phyloP scores from a whole-genome alignment of 1,140 invertebrate genomes.

The Spodoptera frugiperda region DNA sequence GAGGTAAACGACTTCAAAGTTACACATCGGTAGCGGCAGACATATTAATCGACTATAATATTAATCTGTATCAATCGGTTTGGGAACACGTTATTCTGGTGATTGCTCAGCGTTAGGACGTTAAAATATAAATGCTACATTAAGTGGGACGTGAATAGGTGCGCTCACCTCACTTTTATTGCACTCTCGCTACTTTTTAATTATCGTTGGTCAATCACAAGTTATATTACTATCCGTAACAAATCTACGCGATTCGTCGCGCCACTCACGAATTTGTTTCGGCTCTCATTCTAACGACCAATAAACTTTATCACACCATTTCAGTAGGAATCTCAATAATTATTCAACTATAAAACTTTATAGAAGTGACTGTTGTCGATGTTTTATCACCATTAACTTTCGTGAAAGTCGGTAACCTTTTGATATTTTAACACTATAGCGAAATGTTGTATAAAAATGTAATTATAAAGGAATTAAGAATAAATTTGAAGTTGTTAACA shows the following conservation, averaged over 20 bases:
- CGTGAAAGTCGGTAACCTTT: constrained; percentile 72
- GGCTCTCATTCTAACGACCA: constrained; percentile 76
- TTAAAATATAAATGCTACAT: constrained; percentile 20
- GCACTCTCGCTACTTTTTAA: constrained; percentile 77
- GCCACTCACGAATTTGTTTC: constrained; percentile 73
- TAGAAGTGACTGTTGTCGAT: constrained; percentile 69
- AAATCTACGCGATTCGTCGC: constrained; percentile 71
- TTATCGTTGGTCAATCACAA: constrained; percentile 77
- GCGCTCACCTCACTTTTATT: constrained; percentile 55
- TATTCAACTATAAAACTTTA: constrained; percentile 77
- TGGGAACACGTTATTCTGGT: constrained; percentile 30
- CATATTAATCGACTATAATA: constrained; percentile 20
- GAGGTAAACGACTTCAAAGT: constrained; percentile 43
- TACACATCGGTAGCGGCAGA: constrained; percentile 32
- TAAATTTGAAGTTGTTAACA: constrained; percentile 37
- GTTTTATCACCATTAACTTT: constrained; percentile 62
- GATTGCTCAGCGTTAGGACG: constrained; percentile 25
- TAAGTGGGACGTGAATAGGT: constrained; percentile 42
- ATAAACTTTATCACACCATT: constrained; percentile 84
- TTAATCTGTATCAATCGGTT: constrained; percentile 27
- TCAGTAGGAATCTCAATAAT: constrained; percentile 82
- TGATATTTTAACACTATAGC: constrained; percentile 37
- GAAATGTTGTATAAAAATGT: constrained; percentile 42
- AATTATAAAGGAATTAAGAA: constrained; percentile 20
- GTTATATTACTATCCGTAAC: constrained; percentile 65